A percentile compares a stretch with the other conserved stretches of the same genome.
These are phyloP conservation scores for Muscicapa comitata DNA, from an alignment of 2,797 vertebrate species.

Conservation along the genomic window DNA sequence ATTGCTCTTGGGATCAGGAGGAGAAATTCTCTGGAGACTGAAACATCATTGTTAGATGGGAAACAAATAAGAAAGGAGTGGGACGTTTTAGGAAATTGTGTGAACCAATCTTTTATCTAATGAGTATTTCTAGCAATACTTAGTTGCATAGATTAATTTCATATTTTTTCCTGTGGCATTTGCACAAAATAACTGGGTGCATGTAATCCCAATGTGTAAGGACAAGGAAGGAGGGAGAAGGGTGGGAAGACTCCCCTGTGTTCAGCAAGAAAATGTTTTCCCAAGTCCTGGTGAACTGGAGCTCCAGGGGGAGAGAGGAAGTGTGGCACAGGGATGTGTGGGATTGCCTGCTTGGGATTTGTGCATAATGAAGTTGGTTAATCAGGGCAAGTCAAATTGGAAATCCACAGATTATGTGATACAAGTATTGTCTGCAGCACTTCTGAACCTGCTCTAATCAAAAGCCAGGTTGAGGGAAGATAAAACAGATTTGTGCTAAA, in stretches of 20 bases:
- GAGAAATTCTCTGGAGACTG: background rate
- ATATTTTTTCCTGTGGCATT: background rate
- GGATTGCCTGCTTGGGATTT: background rate
- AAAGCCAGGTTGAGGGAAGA: background rate
- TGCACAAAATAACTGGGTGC: background rate
- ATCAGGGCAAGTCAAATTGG: background rate
- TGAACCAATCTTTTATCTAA: background rate
- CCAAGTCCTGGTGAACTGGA: background rate
- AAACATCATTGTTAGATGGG: background rate
- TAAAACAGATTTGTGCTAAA: slow-evolving; percentile 5
- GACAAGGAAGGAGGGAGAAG: background rate
- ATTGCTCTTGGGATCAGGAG: background rate
- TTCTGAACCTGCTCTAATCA: background rate
- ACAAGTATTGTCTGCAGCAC: background rate
- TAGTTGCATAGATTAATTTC: background rate
- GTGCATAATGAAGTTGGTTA: background rate
- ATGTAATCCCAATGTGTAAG: background rate
- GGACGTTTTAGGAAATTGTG: background rate
- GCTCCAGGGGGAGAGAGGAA: background rate
- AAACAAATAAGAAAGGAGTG: background rate
- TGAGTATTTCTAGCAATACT: background rate
- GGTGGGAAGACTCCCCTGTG: background rate
- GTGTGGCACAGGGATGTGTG: background rate
- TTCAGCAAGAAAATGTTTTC: background rate
- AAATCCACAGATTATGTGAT: background rate